phyloP scores from a whole-genome alignment of 1,140 invertebrate genomes.

The Dinothrombium tinctorium region DNA sequence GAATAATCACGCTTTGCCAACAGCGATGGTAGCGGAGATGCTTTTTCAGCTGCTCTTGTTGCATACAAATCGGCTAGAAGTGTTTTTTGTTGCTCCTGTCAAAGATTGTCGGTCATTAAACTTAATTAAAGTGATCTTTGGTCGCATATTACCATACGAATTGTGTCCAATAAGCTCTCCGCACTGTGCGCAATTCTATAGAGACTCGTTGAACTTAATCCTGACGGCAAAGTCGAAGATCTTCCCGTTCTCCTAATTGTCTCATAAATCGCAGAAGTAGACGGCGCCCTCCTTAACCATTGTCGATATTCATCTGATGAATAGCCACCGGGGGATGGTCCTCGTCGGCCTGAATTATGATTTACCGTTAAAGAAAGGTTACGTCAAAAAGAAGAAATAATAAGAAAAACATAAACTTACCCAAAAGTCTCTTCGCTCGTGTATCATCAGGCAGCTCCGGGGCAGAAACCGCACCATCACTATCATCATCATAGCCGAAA shows the following conservation, averaged over 20 bases:
- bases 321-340: background rate
- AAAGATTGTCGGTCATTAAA: background rate
- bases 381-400: background rate
- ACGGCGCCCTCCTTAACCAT: constrained; percentile 65
- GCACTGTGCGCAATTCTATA: constrained; percentile 32
- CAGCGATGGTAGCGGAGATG: constrained; percentile 2
- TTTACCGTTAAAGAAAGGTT: background rate
- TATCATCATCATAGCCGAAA: constrained; percentile 35
- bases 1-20: background rate
- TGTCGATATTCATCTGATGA: constrained; percentile 65
- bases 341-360: background rate
- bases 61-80: constrained; percentile 8
- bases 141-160: constrained; percentile 23
- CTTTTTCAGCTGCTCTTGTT: background rate
- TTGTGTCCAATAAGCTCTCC: constrained; percentile 44
- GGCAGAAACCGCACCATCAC: constrained; percentile 51
- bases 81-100: constrained; percentile 8
- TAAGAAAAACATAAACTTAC: background rate
- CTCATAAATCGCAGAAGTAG: constrained; percentile 73
- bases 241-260: constrained; percentile 33
- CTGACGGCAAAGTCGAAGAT: background rate
- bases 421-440: constrained; percentile 1
- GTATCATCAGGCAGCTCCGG: constrained; percentile 31
- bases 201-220: constrained; percentile 36
- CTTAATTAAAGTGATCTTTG: background rate